Conservation (phyloP, 2,888 invertebrate species). For the Euclidia mi region DNA sequence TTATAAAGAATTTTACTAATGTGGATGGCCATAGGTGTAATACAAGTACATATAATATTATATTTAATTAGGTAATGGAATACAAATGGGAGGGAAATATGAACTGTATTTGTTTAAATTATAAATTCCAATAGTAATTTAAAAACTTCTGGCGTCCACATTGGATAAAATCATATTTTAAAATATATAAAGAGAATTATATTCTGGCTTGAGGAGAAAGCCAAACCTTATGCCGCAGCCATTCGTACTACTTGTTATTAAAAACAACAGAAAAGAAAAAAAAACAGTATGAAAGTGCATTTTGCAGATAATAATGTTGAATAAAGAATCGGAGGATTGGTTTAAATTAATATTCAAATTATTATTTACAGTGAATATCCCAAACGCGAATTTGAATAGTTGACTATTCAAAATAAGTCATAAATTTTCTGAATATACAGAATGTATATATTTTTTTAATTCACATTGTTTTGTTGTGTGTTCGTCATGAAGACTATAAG, state of each 20-base stretch:
- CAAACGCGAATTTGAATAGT: no score
- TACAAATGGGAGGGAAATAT: conserved; percentile 35
- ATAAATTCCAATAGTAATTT: conserved; percentile 50
- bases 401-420: no score
- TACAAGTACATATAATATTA: conserved; percentile 45
- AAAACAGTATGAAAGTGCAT: no score
- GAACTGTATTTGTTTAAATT: conserved; percentile 37
- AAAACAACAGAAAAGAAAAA: neutral
- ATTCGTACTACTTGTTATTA: conserved; percentile 61
- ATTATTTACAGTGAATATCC: no score
- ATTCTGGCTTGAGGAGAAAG: conserved; percentile 86
- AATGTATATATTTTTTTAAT: no score
- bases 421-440: no score
- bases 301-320: no score
- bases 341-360: no score
- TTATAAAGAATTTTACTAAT: conserved; percentile 76
- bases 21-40: conserved; percentile 66
- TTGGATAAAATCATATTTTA: conserved; percentile 75
- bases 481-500: no score
- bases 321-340: no score
- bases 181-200: conserved; percentile 84
- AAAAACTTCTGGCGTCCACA: conserved; percentile 66
- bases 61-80: conserved; percentile 48
- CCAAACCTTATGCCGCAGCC: conserved; percentile 75
- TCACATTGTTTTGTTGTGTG: no score